A percentile compares a stretch with the other conserved stretches of the same genome.
Evolutionary conservation across 2,888 invertebrate species (phyloP).

Genomic region (Hecatera dysodea): DNA sequence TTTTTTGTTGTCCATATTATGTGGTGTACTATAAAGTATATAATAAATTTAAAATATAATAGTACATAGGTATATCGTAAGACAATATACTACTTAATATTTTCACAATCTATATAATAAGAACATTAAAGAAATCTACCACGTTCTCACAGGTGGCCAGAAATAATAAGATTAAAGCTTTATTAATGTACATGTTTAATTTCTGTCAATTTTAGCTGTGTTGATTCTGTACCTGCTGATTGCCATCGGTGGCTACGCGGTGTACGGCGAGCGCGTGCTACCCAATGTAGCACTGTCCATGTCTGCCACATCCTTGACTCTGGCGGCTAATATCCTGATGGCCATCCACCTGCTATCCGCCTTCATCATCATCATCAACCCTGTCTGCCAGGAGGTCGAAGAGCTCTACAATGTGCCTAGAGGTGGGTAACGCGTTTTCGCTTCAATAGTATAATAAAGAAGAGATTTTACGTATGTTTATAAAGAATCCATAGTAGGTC

Average conservation of each 20-base stretch:
- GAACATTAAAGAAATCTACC: no score
- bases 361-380: constrained; percentile 93
- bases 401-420: constrained; percentile 91
- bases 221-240: constrained; percentile 91
- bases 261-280: constrained; percentile 91
- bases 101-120: no score
- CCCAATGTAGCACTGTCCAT: constrained; percentile 92
- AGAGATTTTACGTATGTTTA: neutral
- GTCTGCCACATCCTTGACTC: constrained; percentile 88
- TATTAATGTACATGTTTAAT: no score
- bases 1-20: no score
- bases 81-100: no score
- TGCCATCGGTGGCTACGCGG: constrained; percentile 91
- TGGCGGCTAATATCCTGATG: constrained; percentile 92
- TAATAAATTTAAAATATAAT: no score
- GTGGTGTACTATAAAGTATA: no score
- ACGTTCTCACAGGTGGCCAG: no score
- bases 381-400: constrained; percentile 93
- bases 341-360: constrained; percentile 92
- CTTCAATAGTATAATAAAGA: neutral
- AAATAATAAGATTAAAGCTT: no score
- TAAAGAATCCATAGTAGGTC: no score
- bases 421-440: constrained; percentile 77
- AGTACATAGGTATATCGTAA: no score
- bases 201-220: constrained; percentile 83